Evolutionary conservation across 2,797 vertebrate genomes (phyloP), one percentile per base, ranked within the genome.

Genomic region (Sebastolobus alascanus): DNA sequence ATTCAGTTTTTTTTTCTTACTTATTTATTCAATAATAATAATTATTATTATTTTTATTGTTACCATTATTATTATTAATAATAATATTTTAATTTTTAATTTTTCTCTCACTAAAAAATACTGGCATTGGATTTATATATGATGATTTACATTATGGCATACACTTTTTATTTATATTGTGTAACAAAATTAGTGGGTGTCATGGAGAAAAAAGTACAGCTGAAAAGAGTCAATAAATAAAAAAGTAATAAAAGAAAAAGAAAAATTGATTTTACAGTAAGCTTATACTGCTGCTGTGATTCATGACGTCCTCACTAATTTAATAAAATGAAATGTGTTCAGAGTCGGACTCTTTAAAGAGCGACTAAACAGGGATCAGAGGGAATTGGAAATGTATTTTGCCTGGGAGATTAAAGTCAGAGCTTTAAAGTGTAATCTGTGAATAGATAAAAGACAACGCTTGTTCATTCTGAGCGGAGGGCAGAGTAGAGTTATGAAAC

Each of bases 331-430:
- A 74, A 79, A 56, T 75, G 3, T 8, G 13, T 74, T 78, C 13
- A 13, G 29, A 73, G 37, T 37, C 11, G 27, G 29, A 71, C 31
- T 64, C 10, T 64, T 43, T 55, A 77, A 79, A 75, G 20, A 25
- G 56, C 22, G 56, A 40, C 73, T 46, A 58, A 71, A 82, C 18
- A 8, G 5, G 35, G 43, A 76, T 74, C 60, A 61, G 56, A 77
- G 33, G 20, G 37, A 80, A 76, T 63, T 6, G 25, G 43, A 69
- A 70, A 79, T 76, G 64, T 25, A 56, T 74, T 60, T 31, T 71
- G 20, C 82, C 56, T 60, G 68, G 50, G 25, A 82, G 68, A 77
- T 83, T 82, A 79, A 84, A 85, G 50, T 46, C 31, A 40, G 31
- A 52, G 27, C 16, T 73, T 76, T 79, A 18, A 82, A 33, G 6